phyloP scores from a whole-genome alignment of 2,888 invertebrate species.

The Masnerella sp. region DNA sequence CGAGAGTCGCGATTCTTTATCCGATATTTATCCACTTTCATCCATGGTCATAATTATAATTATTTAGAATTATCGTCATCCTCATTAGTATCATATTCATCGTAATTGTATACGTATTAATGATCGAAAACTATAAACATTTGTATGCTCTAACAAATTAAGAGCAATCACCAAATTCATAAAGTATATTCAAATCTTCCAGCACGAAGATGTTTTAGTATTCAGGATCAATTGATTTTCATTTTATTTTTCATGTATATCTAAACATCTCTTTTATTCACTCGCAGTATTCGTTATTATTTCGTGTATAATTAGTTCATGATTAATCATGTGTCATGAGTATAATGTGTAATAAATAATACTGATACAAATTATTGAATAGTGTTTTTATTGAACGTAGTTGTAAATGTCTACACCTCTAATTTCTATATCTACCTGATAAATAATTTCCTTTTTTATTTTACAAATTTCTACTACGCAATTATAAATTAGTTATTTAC shows the following conservation, averaged over 20 bases:
- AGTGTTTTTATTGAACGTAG: slow-evolving; percentile 42
- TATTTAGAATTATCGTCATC: slow-evolving; percentile 48
- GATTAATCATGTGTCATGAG: slow-evolving; percentile 31
- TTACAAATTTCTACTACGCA: slow-evolving; percentile 24
- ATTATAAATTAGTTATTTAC: slow-evolving; percentile 39
- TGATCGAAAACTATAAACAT: slow-evolving; percentile 20
- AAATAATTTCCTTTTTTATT: slow-evolving; percentile 11
- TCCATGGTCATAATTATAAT: slow-evolving; percentile 49
- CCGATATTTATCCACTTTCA: slow-evolving; percentile 44
- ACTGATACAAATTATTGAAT: slow-evolving; percentile 27
- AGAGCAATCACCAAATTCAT: background rate
- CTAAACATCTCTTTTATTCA: background rate
- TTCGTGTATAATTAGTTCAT: slow-evolving; percentile 14
- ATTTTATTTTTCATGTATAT: no score
- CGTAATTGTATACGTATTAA: slow-evolving; percentile 36
- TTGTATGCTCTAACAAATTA: slow-evolving; percentile 28
- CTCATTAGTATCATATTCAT: slow-evolving; percentile 48
- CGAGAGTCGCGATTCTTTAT: slow-evolving; percentile 40
- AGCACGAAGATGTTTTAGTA: no score
- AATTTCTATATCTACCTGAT: slow-evolving; percentile 11
- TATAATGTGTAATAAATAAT: slow-evolving; percentile 47
- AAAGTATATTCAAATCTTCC: background rate
- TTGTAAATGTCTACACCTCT: slow-evolving; percentile 28
- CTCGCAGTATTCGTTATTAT: slow-evolving; percentile 42
- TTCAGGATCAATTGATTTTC: no score